Conservation (phyloP, 1,140 invertebrate species). For the Drosophila lacteicornis region DNA sequence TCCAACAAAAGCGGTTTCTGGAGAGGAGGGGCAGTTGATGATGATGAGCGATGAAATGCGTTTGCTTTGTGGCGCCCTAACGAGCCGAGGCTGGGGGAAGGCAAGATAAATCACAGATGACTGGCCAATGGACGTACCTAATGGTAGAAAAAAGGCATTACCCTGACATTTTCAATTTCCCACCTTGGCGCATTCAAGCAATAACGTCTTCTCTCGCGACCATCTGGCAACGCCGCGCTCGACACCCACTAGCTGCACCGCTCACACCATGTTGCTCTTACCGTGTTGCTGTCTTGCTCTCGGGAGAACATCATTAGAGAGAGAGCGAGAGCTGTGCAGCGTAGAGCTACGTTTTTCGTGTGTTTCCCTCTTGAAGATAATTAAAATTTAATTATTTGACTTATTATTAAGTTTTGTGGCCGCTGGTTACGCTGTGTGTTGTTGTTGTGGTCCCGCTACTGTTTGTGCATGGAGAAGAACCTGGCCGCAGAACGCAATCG, state of each 20-base stretch:
- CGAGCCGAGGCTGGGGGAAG: slow-evolving; percentile 48
- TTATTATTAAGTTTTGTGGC: slow-evolving; percentile 78
- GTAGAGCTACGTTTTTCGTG: slow-evolving; percentile 73
- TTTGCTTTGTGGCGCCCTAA: slow-evolving; percentile 74
- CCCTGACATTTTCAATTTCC: slow-evolving; percentile 11
- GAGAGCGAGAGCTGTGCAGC: slow-evolving; percentile 53
- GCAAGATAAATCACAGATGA: slow-evolving; percentile 50
- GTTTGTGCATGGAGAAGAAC: slow-evolving; percentile 40
- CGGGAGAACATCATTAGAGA: slow-evolving; percentile 66
- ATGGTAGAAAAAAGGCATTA: slow-evolving; percentile 3
- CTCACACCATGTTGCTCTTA: slow-evolving; percentile 71
- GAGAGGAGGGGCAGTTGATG: slow-evolving; percentile 47
- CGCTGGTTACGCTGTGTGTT: slow-evolving; percentile 27
- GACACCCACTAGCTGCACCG: slow-evolving; percentile 41
- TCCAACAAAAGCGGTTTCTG: slow-evolving; percentile 66
- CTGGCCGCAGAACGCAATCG: slow-evolving; percentile 55
- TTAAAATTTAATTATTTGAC: slow-evolving; percentile 81
- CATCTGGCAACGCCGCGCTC: slow-evolving; percentile 52
- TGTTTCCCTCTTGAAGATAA: slow-evolving; percentile 75
- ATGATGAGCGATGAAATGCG: slow-evolving; percentile 72
- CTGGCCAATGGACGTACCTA: slow-evolving; percentile 2
- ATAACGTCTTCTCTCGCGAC: slow-evolving; percentile 12
- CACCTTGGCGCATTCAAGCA: slow-evolving; percentile 15
- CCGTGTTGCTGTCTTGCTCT: slow-evolving; percentile 46
- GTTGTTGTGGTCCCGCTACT: slow-evolving; percentile 19